Evolutionary conservation across 2,113 vertebrate species (phyloP).

Genomic region (Tychaedon coryphoeus): DNA sequence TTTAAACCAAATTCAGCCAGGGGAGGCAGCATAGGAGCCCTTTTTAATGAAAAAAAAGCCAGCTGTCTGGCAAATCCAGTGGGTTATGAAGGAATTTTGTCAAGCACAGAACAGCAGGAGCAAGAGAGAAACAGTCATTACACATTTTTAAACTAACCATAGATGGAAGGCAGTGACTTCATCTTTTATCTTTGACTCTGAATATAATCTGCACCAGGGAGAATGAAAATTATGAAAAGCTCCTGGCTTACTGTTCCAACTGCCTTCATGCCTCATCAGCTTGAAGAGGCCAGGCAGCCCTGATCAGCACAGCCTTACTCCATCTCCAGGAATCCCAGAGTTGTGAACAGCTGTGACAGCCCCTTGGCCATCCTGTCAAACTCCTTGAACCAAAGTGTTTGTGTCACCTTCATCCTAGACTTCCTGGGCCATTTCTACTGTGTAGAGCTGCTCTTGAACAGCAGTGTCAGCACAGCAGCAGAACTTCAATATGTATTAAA

Average conservation of each 20-base stretch:
- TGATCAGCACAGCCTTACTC: neutral
- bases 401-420: neutral
- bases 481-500: neutral
- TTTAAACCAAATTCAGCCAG: neutral
- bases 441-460: neutral
- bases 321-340: neutral
- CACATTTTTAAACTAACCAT: conserved; percentile 17
- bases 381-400: neutral
- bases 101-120: conserved; percentile 12
- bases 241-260: neutral
- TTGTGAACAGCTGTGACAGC: neutral
- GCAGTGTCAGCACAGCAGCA: neutral
- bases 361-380: neutral
- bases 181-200: conserved; percentile 22
- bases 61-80: conserved; percentile 5
- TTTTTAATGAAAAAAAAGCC: neutral
- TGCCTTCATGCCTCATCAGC: conserved; percentile 29
- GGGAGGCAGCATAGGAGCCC: neutral
- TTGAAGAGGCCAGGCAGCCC: neutral
- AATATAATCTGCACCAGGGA: neutral
- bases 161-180: neutral
- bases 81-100: neutral
- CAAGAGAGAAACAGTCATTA: conserved; percentile 14
- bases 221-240: conserved; percentile 19
- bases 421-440: neutral